A percentile compares a stretch with the other conserved stretches of the same genome.
Conservation (phyloP, 1,140 invertebrate genomes). For the Platyura marginata region DNA sequence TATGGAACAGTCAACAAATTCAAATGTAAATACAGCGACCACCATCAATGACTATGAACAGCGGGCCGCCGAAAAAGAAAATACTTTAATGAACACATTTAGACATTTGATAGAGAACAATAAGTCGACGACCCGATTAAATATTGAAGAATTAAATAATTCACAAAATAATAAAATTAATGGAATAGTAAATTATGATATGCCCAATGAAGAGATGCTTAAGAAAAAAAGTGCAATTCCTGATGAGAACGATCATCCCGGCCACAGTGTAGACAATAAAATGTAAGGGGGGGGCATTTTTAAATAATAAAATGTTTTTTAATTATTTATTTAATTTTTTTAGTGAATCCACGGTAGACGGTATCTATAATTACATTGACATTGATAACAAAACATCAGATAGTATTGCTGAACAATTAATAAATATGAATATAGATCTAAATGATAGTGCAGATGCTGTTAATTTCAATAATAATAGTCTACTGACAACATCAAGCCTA, state of each 20-base stretch:
- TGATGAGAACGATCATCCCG: conserved; percentile 22
- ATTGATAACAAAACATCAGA: not conserved
- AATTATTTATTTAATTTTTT: too few relatives aligned
- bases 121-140: not conserved
- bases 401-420: conserved; percentile 14
- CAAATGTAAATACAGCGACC: conserved; percentile 8
- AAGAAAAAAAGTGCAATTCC: conserved; percentile 7
- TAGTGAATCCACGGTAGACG: too few relatives aligned
- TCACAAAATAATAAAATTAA: not conserved
- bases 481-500: conserved; percentile 23
- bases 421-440: conserved; percentile 23
- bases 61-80: conserved; percentile 23
- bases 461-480: conserved; percentile 21
- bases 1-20: too few relatives aligned
- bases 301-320: too few relatives aligned
- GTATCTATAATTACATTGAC: too few relatives aligned
- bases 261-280: conserved; percentile 19
- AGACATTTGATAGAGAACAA: conserved; percentile 3
- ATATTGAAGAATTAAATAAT: not conserved
- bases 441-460: conserved; percentile 14
- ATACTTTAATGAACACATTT: conserved; percentile 21
- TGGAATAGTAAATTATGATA: not conserved
- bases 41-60: conserved; percentile 20
- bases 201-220: not conserved
- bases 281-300: too few relatives aligned